Evolutionary conservation across 1,140 invertebrate genomes (phyloP), one percentile per base, ranked within the genome.

Genomic region (Aphelinus certus): DNA sequence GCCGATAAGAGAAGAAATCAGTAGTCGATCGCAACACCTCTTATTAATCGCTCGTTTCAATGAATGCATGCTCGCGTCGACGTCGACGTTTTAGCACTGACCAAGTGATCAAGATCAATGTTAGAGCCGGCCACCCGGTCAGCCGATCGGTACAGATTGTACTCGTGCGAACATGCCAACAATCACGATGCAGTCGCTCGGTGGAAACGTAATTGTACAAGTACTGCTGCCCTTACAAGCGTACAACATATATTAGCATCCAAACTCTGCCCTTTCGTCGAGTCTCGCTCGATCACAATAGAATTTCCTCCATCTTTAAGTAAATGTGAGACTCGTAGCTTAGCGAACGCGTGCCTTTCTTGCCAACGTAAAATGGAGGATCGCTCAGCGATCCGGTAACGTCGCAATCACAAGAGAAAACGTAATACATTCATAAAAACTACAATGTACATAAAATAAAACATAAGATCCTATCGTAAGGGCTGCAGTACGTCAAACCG

Each of bases 151-250:
- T 62, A 46, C 58, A 61, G 45, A 5, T 2, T 49, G 10, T 42
- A 63, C 42, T 10, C 51, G 3, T 53, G 72, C 65, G 7, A 26
- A n/a, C 2, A 60, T 4, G 26, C n/a, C 7, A 51, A 69, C 45
- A 57, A 58, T 57, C 26, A 49, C 51, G 47, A 62, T 65, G 26
- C 26, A 55, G 51, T 57, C 53, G 70, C 48, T 73, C 63, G 63
- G 71, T 73, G 71, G 63, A 73, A 73, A 73, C 71, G 71, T 66
- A 73, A 73, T 66, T 73, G 51, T 60, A 76, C 42, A 76, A 76
- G 75, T 76, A 76, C 75, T 76, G 75, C 75, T 76, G 75, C 75
- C 75, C 75, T 72, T 76, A 72, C 75, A 71, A 61, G 53, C 10
- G 42, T 6, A 55, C 3, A 7, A 46, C 5, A 26, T 51, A 61